Evolutionary conservation across 2,113 vertebrate genomes (phyloP).

Genomic region (Elachura formosa): DNA sequence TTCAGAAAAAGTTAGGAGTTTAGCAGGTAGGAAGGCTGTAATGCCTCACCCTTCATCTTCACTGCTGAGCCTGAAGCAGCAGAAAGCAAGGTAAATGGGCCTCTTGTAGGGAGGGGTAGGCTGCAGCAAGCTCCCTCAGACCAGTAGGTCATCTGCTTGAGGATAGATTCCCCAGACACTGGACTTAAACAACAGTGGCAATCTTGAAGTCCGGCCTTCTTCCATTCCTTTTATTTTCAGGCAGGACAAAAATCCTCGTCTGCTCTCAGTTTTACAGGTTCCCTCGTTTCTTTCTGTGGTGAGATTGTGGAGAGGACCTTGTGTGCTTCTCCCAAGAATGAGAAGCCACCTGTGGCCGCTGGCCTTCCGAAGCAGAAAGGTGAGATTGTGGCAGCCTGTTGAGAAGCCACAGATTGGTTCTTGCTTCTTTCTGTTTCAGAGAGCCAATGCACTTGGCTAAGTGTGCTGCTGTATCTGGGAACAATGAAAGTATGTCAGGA

Average conservation of each 20-base stretch:
- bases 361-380: background rate
- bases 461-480: background rate
- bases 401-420: background rate
- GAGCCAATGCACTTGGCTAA: background rate
- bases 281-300: slow-evolving; percentile 61
- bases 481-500: background rate
- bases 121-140: background rate
- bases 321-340: slow-evolving; percentile 46
- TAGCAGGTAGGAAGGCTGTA: background rate
- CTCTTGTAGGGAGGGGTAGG: background rate
- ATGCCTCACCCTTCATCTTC: background rate
- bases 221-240: background rate
- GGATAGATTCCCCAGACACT: background rate
- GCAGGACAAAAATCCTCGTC: background rate
- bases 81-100: background rate
- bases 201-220: background rate
- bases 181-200: background rate
- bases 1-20: background rate
- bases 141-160: background rate
- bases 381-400: background rate
- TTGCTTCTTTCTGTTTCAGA: background rate
- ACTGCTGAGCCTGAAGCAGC: background rate
- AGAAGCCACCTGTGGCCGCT: background rate
- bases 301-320: slow-evolving; percentile 42
- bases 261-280: slow-evolving; percentile 53